Evolutionary conservation across 2,888 invertebrate genomes (phyloP), one percentile per base, ranked within the genome.

Genomic region (Drosophila emarginata): DNA sequence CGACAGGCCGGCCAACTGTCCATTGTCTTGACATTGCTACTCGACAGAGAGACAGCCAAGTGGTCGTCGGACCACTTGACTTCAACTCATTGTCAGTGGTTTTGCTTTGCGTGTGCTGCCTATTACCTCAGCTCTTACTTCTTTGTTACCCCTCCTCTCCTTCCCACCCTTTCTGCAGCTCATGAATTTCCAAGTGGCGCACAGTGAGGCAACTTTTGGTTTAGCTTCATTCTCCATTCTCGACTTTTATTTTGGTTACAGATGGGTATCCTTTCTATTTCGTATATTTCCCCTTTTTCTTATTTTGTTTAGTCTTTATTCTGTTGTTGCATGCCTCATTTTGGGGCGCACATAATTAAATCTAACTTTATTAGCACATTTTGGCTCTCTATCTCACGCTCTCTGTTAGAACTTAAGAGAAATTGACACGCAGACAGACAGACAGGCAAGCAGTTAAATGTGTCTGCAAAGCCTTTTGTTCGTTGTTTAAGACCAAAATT

Each of bases 281-380:
- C 7, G 45, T 45, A 11, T 21, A 21, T 45, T 21, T 9, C 45
- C 45, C 45, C 45, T 21, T 45, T 45, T 21, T 45, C 45, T 21
- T 45, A 45, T 45, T 18, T 45, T 15, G 11, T 15, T 45, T 9
- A 45, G 18, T 28, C 45, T 58, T 9, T 59, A 11, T 63, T 23
- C 54, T n/a, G 15, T 45, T 40, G 59, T 51, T 71, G 82, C 81
- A 84, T 45, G 45, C 45, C 45, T 67, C 74, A 72, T 77, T 77
- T 77, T 68, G 77, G 79, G 45, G 21, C 74, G 74, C 82, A 87
- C 87, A 68, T 82, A 87, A 87, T 82, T 82, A 82, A 82, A 87
- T 84, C 79, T 77, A 70, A 81, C 82, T 87, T 87, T 82, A 82
- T 82, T 84, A 85, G 77, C 87, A 79, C 87, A 73, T 87, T 81